Evolutionary conservation across 2,113 vertebrate species (phyloP).

Genomic region (Chaenocephalus aceratus): DNA sequence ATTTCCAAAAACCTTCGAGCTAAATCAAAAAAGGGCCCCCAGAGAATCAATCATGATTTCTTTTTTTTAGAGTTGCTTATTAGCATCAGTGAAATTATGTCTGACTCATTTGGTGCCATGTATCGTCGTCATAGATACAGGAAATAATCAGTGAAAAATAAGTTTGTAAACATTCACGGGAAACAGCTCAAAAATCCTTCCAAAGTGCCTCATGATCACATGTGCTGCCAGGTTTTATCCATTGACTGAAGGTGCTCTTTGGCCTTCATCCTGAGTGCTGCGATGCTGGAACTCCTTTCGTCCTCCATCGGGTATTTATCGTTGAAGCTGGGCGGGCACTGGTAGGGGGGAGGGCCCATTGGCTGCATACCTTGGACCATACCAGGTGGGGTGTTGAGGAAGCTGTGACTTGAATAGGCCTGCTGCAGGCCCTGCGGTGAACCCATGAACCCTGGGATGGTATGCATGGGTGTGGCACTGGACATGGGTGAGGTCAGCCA

Average conservation of each 20-base stretch:
- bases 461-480: slow-evolving; percentile 86
- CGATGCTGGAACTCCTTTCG: slow-evolving; percentile 91
- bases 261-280: slow-evolving; percentile 91
- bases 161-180: slow-evolving; percentile 70
- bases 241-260: slow-evolving; percentile 95
- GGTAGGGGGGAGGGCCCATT: slow-evolving; percentile 88
- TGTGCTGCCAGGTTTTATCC: slow-evolving; percentile 94
- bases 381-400: slow-evolving; percentile 83
- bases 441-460: slow-evolving; percentile 90
- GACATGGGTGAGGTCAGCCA: slow-evolving; percentile 92
- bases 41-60: neutral
- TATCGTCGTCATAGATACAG: slow-evolving; percentile 12
- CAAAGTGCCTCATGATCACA: slow-evolving; percentile 79
- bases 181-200: slow-evolving; percentile 32
- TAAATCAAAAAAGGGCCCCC: neutral
- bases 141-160: slow-evolving; percentile 36
- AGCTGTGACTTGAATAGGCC: slow-evolving; percentile 84
- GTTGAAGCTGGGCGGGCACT: slow-evolving; percentile 87
- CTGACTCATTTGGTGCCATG: slow-evolving; percentile 44
- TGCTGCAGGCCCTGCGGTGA: slow-evolving; percentile 89
- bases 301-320: slow-evolving; percentile 93
- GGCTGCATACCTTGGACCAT: slow-evolving; percentile 90
- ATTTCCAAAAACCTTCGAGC: slow-evolving; percentile 6
- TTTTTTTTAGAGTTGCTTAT: slow-evolving; percentile 19
- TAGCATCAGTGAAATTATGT: slow-evolving; percentile 5